Percentiles rank a stretch among this genome's conserved stretches.
These are phyloP conservation scores for Thereva nobilitata DNA, from an alignment of 2,888 invertebrate species.

Conservation along the genomic window DNA sequence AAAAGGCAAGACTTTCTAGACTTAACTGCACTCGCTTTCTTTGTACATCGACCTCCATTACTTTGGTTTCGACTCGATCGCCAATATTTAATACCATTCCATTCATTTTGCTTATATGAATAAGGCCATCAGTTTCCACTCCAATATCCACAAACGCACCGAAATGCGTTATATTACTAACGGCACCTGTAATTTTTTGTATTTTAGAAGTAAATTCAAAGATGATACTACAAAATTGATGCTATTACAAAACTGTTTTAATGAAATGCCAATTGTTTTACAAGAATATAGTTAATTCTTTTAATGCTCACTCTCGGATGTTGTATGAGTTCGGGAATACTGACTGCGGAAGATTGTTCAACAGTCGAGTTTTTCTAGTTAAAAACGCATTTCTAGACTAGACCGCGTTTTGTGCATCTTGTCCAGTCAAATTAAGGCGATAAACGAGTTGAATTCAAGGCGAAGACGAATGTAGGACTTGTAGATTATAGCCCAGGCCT, in stretches of 20 bases:
- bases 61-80: constrained; percentile 70
- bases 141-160: constrained; percentile 91
- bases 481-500: too few relatives aligned
- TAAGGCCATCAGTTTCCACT: constrained; percentile 70
- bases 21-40: constrained; percentile 64
- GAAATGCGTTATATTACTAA: constrained; percentile 85
- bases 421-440: too few relatives aligned
- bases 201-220: background rate
- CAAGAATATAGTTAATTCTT: too few relatives aligned
- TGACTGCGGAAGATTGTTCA: too few relatives aligned
- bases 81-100: constrained; percentile 66
- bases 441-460: too few relatives aligned
- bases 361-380: too few relatives aligned
- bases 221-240: background rate
- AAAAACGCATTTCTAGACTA: too few relatives aligned
- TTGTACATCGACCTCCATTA: constrained; percentile 63
- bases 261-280: background rate
- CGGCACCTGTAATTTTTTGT: constrained; percentile 66
- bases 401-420: too few relatives aligned
- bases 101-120: constrained; percentile 67
- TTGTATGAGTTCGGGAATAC: too few relatives aligned
- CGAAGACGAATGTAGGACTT: too few relatives aligned
- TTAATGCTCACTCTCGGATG: too few relatives aligned
- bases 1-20: constrained; percentile 49
- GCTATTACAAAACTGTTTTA: background rate